Evolutionary conservation across 2,888 invertebrate genomes (phyloP).

Genomic region (Sepioteuthis lessoniana): DNA sequence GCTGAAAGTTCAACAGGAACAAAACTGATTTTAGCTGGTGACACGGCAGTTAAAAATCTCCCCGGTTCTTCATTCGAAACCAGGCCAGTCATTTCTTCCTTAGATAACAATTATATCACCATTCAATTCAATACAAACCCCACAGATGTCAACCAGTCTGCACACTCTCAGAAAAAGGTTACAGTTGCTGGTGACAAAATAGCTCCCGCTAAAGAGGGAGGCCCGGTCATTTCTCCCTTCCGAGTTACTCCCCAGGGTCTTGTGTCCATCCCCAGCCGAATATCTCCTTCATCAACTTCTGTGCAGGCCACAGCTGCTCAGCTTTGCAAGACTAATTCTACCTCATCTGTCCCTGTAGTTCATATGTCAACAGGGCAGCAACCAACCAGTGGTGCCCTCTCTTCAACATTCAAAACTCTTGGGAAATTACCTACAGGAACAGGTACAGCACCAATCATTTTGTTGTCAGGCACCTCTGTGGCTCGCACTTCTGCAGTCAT

Average conservation of each 20-base stretch:
- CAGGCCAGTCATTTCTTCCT: background rate
- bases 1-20: background rate
- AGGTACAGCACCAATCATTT: background rate
- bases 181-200: background rate
- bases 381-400: background rate
- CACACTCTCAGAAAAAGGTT: background rate
- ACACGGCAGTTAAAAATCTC: background rate
- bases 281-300: background rate
- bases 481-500: background rate
- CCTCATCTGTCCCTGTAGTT: background rate
- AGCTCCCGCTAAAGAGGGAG: background rate
- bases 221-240: constrained; percentile 43
- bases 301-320: constrained; percentile 39
- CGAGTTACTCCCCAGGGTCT: constrained; percentile 42
- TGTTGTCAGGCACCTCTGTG: background rate
- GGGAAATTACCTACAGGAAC: constrained; percentile 21
- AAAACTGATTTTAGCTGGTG: constrained; percentile 36
- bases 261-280: constrained; percentile 36
- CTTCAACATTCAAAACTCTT: background rate
- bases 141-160: background rate
- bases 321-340: background rate
- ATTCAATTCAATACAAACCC: constrained; percentile 37
- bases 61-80: background rate
- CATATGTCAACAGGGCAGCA: background rate
- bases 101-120: background rate